Base-by-base conservation (phyloP, 2,113 vertebrate species). In the Benthochromis sp. region DNA sequence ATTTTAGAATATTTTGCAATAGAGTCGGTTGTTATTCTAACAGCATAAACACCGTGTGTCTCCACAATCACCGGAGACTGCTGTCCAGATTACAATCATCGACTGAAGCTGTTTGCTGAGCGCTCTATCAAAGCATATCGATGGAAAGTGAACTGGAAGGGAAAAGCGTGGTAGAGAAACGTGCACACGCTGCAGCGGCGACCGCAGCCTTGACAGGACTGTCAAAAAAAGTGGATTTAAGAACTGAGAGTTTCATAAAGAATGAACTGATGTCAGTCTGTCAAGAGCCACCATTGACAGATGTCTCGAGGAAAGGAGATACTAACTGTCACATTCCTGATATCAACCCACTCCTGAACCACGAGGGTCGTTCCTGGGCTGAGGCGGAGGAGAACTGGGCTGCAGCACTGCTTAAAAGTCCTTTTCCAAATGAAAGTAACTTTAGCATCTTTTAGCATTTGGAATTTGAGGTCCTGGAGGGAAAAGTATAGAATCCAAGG, bases 151-250 rank as follows among this genome's bases (percentile, higher is more conserved):
- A 29, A 50, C 43, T 19, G 14, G 45, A 13, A 78, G 71, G 16
- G 16, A 1, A 47, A 31, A 8, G 71, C 6, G 6, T 50, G 71
- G 27, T 1, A 50, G 71, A 0, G 29, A 1, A 31, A 1, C 9
- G 16, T 50, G 71, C 43, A 13, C 43, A 3, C 2, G 24, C 69
- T 5, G 17, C 40, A 50, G 9, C 9, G 24, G 27, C 45, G 16
- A 17, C 14, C 9, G 4, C 43, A 19, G 71, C 43, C 24, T 29
- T 17, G 71, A 31, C 71, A 4, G 43, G 2, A 0, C 27, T 78
- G 43, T 50, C 71, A 78, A 78, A 12, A 45, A 76, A 50, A 78
- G 43, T 50, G 6, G 10, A 50, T 78, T 50, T 47, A 78, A 31
- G 71, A 78, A 31, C 4, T 2, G 38, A 47, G 40, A 76, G 71